phyloP scores from a whole-genome alignment of 2,113 vertebrate genomes.

The Sarotherodon lohbergeri region DNA sequence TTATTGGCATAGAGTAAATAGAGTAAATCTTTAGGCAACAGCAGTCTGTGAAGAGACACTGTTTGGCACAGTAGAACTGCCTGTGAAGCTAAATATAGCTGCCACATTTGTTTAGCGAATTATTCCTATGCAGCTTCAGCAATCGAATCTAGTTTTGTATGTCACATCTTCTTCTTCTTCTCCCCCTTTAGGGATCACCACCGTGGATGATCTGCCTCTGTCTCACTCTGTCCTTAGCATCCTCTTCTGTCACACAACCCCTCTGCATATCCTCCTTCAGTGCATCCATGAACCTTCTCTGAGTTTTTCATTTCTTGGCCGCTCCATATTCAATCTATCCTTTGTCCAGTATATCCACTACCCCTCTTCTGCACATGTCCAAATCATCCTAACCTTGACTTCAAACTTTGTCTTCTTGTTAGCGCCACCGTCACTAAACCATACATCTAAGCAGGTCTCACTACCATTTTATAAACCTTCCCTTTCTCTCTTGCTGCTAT shows the following conservation, averaged over 20 bases:
- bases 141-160: background rate
- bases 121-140: background rate
- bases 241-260: no score
- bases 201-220: background rate
- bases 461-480: background rate
- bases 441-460: background rate
- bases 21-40: background rate
- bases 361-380: background rate
- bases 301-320: background rate
- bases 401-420: background rate
- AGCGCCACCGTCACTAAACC: background rate
- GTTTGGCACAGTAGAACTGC: background rate
- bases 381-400: background rate
- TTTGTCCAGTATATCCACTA: background rate
- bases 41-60: background rate
- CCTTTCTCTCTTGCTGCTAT: background rate
- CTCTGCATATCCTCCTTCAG: background rate
- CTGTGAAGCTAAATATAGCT: constrained; percentile 22
- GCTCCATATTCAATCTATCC: background rate
- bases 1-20: background rate
- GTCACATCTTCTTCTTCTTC: background rate
- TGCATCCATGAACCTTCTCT: background rate
- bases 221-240: background rate
- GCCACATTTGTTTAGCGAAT: background rate
- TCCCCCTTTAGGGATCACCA: background rate